Conservation (phyloP, 1,140 invertebrate species). For the Drosophila sucinea region DNA sequence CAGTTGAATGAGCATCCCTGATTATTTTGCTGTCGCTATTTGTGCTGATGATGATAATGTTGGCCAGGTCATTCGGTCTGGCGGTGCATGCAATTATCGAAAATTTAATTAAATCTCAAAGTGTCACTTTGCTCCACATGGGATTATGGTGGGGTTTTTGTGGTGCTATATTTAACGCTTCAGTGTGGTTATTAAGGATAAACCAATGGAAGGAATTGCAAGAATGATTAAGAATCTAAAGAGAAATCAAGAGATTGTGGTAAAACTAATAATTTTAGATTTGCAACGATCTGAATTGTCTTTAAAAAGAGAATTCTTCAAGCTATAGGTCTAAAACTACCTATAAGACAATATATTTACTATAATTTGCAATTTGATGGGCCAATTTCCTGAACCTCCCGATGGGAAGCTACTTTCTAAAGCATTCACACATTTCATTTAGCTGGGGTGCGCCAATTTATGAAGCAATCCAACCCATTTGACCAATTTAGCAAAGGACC, state of each 20-base stretch:
- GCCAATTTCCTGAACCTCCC: not conserved
- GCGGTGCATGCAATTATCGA: conserved; percentile 74
- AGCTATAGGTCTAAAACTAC: too few relatives aligned
- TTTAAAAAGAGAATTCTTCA: too few relatives aligned
- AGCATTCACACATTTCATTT: conserved; percentile 15
- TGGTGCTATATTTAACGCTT: conserved; percentile 65
- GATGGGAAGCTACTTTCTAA: not conserved
- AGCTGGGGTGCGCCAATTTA: not conserved
- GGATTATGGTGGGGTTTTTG: conserved; percentile 10
- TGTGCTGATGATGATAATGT: not conserved
- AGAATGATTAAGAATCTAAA: too few relatives aligned
- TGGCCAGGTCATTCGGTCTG: conserved; percentile 23
- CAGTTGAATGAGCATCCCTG: not conserved
- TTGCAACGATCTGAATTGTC: too few relatives aligned
- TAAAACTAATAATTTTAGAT: too few relatives aligned
- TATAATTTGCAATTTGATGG: conserved; percentile 4
- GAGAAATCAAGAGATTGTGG: too few relatives aligned
- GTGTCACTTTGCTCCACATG: conserved; percentile 51
- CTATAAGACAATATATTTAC: too few relatives aligned
- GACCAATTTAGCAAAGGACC: conserved; percentile 29
- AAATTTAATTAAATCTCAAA: conserved; percentile 79
- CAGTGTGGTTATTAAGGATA: conserved; percentile 67
- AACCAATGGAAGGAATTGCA: too few relatives aligned
- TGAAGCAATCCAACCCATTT: conserved; percentile 14
- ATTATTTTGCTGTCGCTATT: too few relatives aligned